phyloP scores from a whole-genome alignment of 2,113 vertebrate genomes.

The Nothoprocta pentlandii region DNA sequence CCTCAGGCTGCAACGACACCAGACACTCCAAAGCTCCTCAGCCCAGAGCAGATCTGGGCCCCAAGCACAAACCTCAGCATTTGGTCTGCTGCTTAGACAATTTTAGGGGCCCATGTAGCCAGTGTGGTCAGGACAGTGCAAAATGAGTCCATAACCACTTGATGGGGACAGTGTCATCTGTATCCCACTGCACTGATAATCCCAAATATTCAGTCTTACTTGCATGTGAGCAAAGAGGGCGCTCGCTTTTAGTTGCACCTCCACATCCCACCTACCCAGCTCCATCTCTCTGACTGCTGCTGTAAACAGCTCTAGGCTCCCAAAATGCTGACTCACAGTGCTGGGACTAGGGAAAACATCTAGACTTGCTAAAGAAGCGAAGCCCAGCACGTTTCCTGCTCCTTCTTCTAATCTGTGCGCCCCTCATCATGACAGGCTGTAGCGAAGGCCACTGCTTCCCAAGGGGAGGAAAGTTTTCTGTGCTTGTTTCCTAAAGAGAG shows the following conservation, averaged over 20 bases:
- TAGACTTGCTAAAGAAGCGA: slow-evolving; percentile 28
- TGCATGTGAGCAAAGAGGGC: neutral
- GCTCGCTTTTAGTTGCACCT: neutral
- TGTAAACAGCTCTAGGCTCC: slow-evolving; percentile 30
- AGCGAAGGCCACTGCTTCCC: slow-evolving; percentile 43
- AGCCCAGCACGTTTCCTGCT: slow-evolving; percentile 27
- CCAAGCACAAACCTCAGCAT: neutral
- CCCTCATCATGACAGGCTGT: slow-evolving; percentile 7
- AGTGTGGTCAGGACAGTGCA: neutral
- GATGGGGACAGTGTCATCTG: neutral
- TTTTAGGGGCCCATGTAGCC: neutral
- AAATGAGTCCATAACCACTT: neutral
- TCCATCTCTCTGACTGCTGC: slow-evolving; percentile 11
- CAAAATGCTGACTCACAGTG: slow-evolving; percentile 63
- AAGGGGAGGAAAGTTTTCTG: neutral
- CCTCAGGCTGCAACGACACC: fast-evolving
- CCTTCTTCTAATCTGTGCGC: slow-evolving; percentile 39
- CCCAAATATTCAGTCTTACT: neutral
- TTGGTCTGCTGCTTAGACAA: neutral
- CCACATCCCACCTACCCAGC: neutral
- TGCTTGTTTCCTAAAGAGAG: slow-evolving; percentile 50
- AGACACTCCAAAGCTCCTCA: neutral
- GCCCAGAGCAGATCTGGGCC: neutral
- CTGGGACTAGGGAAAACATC: slow-evolving; percentile 15
- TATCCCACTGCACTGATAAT: neutral